phyloP scores from a whole-genome alignment of 2,888 invertebrate genomes.

The Temnothorax rugatulus region DNA sequence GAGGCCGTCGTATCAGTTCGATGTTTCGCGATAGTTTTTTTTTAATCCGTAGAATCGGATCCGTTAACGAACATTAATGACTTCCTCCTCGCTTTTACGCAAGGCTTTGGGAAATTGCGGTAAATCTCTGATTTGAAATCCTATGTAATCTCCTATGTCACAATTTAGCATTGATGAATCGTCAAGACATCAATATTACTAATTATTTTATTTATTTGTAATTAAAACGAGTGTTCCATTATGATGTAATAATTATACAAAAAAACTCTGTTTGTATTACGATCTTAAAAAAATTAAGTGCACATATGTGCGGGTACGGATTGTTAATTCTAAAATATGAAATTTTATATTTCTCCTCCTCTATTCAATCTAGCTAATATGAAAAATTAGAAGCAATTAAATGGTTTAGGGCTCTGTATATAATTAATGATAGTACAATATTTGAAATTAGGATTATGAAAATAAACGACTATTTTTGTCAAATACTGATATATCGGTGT shows the following conservation, averaged over 20 bases:
- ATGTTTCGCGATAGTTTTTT: background rate
- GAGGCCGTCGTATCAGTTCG: conserved; percentile 33
- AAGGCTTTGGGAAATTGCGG: background rate
- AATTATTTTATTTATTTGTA: background rate
- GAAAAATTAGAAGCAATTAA: background rate
- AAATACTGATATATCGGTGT: background rate
- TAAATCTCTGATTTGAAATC: background rate
- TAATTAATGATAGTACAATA: background rate
- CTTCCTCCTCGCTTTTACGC: background rate
- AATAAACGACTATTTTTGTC: background rate
- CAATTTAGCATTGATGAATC: background rate
- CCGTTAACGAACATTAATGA: conserved; percentile 4
- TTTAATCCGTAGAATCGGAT: background rate
- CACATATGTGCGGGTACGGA: background rate
- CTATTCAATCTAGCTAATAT: background rate
- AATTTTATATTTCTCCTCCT: background rate
- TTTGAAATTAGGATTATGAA: background rate
- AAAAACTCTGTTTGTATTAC: background rate
- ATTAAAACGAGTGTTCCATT: background rate
- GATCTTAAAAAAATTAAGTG: background rate
- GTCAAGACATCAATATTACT: background rate
- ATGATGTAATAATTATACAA: background rate
- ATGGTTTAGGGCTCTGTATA: background rate
- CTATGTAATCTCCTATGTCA: background rate
- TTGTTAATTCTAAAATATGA: background rate